phyloP scores from a whole-genome alignment of 2,797 vertebrate genomes.

The Enteromius paludinosus region DNA sequence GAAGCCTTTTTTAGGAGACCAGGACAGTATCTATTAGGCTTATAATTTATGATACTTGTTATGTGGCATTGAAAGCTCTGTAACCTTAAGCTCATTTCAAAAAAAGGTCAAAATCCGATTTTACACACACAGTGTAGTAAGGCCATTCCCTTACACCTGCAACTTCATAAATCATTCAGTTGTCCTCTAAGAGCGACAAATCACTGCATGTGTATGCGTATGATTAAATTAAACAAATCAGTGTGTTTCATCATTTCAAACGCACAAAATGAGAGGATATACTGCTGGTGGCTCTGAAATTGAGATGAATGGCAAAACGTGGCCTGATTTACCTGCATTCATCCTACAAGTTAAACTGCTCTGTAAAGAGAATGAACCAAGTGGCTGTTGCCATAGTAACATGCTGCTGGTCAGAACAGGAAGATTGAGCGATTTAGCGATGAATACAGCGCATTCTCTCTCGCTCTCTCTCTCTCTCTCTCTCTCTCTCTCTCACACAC shows the following conservation, averaged over 20 bases:
- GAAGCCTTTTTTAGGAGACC: neutral
- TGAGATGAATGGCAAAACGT: slow-evolving; percentile 10
- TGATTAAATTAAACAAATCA: slow-evolving; percentile 13
- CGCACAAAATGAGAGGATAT: neutral
- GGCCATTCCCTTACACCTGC: slow-evolving; percentile 59
- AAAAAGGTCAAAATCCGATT: slow-evolving; percentile 2
- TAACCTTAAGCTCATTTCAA: neutral
- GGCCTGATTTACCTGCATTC: slow-evolving; percentile 26
- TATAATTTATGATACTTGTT: neutral
- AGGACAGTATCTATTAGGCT: neutral
- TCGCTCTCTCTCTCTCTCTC: neutral
- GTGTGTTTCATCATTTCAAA: neutral
- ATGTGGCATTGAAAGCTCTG: neutral
- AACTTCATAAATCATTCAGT: slow-evolving; percentile 67
- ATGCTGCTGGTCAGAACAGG: slow-evolving; percentile 42
- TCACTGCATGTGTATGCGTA: neutral
- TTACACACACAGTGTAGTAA: slow-evolving; percentile 54
- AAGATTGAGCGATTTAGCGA: slow-evolving; percentile 53
- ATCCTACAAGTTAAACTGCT: neutral
- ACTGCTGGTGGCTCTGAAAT: neutral
- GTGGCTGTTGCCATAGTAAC: slow-evolving; percentile 53
- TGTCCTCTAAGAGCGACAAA: slow-evolving; percentile 59
- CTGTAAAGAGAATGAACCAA: slow-evolving; percentile 9
- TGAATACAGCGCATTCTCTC: slow-evolving; percentile 48
- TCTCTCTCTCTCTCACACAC: neutral